Base-by-base conservation (phyloP, 2,797 vertebrate species). In the Chromobotia macracanthus region DNA sequence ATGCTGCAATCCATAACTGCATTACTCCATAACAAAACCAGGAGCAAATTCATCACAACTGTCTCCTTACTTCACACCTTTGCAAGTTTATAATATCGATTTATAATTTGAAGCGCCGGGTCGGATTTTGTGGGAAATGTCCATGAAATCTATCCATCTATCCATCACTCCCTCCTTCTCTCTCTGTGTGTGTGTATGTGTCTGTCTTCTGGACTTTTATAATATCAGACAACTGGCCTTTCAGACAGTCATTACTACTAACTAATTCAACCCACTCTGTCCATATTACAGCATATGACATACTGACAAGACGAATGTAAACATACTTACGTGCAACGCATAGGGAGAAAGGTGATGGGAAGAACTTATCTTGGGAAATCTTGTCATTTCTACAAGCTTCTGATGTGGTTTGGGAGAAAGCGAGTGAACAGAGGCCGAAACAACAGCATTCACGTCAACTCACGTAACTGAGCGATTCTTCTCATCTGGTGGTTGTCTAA, bases 401-500 rank as follows among this genome's bases (percentile, higher is more conserved):
- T 23, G 18, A 21, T 55, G 63, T 69, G 68, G 23, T 51, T 67
- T 73, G 69, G 61, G 35, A 64, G 55, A 55, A 35, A 63, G 50
- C 46, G 50, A 50, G 41, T 11, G 21, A 77, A 25, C 11, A 35
- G 41, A 50, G 74, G 64, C 61, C 63, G 23, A 12, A 7, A 64
- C 77, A 72, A 71, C 64, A 44, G 50, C 67, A 41, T 73, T 48
- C 67, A 53, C 23, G 63, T 78, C 18, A 38, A 65, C 56, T 67
- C 53, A 63, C 66, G 66, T 81, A 80, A 72, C 79, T 68, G 16
- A 77, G 68, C 25, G 10, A 80, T 88, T 84, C 53, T 61, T 86
- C 81, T 79, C 85, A 87, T 89, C 79, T 87, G 80, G 78, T 77
- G 73, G 84, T 68, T 86, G 82, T 88, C 89, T 81, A 77, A 87